Evolutionary conservation across 2,797 vertebrate genomes (phyloP).

Genomic region (Microhierax caerulescens): DNA sequence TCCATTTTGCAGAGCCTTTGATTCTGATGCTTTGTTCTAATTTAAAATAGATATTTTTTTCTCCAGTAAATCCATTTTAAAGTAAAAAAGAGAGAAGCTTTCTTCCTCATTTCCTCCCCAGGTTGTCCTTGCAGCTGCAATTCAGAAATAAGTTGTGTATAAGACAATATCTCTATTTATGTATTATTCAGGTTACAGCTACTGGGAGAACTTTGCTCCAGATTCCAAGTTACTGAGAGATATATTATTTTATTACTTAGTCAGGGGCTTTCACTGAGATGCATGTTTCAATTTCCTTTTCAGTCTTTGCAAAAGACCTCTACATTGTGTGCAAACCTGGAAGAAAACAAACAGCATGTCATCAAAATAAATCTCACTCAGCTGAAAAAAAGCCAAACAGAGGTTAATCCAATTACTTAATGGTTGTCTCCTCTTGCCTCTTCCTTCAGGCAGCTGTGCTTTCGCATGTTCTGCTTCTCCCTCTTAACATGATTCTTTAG

Average conservation of each 20-base stretch:
- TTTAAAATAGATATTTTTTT: background rate
- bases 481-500: background rate
- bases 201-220: background rate
- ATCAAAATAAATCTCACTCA: slow-evolving; percentile 49
- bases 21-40: background rate
- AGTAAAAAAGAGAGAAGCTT: background rate
- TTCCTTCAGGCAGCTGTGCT: slow-evolving; percentile 46
- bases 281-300: background rate
- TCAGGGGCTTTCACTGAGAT: background rate
- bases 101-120: background rate
- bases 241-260: background rate
- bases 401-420: slow-evolving; percentile 65
- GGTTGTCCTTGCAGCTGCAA: background rate
- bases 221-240: background rate
- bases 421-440: slow-evolving; percentile 8
- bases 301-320: background rate
- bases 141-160: background rate
- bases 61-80: background rate
- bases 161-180: background rate
- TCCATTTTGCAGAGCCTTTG: background rate
- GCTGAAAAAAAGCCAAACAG: slow-evolving; percentile 42
- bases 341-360: slow-evolving; percentile 25
- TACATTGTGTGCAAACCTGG: background rate
- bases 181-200: background rate
- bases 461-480: background rate